phyloP scores from a whole-genome alignment of 2,888 invertebrate species.

The Campopleginae sp. region DNA sequence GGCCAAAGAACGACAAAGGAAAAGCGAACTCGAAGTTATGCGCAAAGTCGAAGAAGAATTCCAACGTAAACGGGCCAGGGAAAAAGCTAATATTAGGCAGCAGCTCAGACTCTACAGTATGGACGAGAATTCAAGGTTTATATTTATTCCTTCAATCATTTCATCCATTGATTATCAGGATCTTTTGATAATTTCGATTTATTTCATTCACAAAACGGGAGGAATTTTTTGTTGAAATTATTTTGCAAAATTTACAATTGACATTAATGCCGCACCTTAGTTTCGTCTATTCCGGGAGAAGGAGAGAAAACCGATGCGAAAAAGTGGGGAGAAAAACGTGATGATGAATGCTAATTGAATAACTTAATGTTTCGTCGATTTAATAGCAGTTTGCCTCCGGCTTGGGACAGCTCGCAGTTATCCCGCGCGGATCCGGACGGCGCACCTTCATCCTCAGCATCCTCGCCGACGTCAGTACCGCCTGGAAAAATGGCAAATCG shows the following conservation, averaged over 20 bases:
- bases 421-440: conserved; percentile 90
- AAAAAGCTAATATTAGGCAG: conserved; percentile 91
- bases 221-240: neutral
- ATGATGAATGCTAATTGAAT: conserved; percentile 47
- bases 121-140: conserved; percentile 85
- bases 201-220: neutral
- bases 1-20: conserved; percentile 90
- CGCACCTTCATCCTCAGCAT: conserved; percentile 87
- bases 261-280: neutral
- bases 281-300: neutral
- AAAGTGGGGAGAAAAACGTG: conserved; percentile 43
- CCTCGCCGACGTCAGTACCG: conserved; percentile 85
- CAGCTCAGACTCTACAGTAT: conserved; percentile 90
- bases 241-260: neutral
- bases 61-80: conserved; percentile 92
- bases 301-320: neutral
- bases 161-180: neutral
- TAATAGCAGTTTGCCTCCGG: conserved; percentile 75
- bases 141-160: neutral
- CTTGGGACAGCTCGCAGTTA: conserved; percentile 83
- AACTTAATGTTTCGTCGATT: conserved; percentile 14
- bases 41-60: conserved; percentile 94
- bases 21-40: conserved; percentile 93
- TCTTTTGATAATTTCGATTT: neutral
- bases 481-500: conserved; percentile 72